A percentile compares a stretch with the other conserved stretches of the same genome.
Evolutionary conservation across 2,797 vertebrate genomes (phyloP).

Genomic region (Enteromius treurensis): DNA sequence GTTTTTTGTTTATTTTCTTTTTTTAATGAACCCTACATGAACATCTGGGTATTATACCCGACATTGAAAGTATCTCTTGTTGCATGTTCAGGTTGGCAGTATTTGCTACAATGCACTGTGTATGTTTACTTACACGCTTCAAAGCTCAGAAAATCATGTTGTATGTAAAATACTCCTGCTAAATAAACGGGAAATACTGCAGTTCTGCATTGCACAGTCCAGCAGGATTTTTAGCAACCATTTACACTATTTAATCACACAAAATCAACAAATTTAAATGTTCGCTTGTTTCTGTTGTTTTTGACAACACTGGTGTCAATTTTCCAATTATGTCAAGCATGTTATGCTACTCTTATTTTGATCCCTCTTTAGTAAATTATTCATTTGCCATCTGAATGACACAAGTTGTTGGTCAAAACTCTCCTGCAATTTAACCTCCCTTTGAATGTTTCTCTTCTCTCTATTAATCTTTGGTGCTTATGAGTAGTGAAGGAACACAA

Average conservation of each 20-base stretch:
- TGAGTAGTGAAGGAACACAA: neutral
- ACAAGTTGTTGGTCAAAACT: neutral
- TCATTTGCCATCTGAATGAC: neutral
- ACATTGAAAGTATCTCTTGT: slow-evolving; percentile 2
- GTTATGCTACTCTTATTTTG: neutral
- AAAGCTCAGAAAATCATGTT: slow-evolving; percentile 10
- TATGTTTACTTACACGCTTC: slow-evolving; percentile 23
- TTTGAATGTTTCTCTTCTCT: slow-evolving; percentile 15
- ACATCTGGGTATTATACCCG: neutral
- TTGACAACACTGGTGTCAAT: neutral
- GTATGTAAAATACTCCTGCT: neutral
- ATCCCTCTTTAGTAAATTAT: slow-evolving; percentile 9
- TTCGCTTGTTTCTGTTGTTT: slow-evolving; percentile 2
- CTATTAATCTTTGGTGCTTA: neutral
- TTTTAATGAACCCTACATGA: neutral
- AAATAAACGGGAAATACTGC: neutral
- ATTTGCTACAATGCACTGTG: slow-evolving; percentile 21
- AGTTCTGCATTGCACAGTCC: neutral
- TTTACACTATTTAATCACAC: neutral
- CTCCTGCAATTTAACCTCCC: neutral
- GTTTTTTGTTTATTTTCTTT: neutral
- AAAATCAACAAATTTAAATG: neutral
- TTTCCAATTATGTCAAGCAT: neutral
- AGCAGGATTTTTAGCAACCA: neutral
- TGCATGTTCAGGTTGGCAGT: slow-evolving; percentile 47